A percentile compares a stretch with the other conserved stretches of the same genome.
These are phyloP conservation scores for Pocillopora damicornis DNA, from an alignment of 64 coral and sea anemone genomes.

Conservation along the genomic window DNA sequence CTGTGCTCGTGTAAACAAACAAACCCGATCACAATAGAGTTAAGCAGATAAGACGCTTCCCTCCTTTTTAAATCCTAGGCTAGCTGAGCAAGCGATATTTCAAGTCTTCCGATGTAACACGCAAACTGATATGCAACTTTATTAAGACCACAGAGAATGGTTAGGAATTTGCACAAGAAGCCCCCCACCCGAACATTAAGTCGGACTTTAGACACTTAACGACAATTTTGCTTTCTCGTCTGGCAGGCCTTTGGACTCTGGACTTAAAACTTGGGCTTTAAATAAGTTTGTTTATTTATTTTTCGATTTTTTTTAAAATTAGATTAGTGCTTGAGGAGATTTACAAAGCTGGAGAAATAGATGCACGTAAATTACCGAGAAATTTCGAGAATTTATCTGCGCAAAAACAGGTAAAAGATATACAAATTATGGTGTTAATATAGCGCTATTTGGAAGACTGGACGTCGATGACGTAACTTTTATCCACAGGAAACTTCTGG, in stretches of 20 bases:
- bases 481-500: too few species aligned
- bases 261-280: not conserved
- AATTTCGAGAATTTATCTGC: conserved; percentile 74
- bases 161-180: not conserved
- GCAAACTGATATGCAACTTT: too few species aligned
- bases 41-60: too few species aligned
- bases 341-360: conserved; percentile 87
- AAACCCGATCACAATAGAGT: too few species aligned
- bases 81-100: too few species aligned
- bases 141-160: too few species aligned
- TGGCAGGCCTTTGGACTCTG: not conserved
- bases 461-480: too few species aligned
- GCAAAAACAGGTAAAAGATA: conserved; percentile 55
- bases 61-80: too few species aligned
- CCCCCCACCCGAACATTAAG: not conserved
- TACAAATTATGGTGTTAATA: not conserved
- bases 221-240: not conserved
- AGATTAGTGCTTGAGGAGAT: conserved; percentile 89
- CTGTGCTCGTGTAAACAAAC: too few species aligned
- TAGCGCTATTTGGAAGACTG: not conserved
- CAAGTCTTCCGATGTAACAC: too few species aligned
- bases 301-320: not conserved
- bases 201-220: not conserved
- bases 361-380: conserved; percentile 52
- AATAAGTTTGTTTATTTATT: not conserved